Evolutionary conservation across 2,888 invertebrate genomes (phyloP), one percentile per base, ranked within the genome.

Genomic region (Thera obeliscata): DNA sequence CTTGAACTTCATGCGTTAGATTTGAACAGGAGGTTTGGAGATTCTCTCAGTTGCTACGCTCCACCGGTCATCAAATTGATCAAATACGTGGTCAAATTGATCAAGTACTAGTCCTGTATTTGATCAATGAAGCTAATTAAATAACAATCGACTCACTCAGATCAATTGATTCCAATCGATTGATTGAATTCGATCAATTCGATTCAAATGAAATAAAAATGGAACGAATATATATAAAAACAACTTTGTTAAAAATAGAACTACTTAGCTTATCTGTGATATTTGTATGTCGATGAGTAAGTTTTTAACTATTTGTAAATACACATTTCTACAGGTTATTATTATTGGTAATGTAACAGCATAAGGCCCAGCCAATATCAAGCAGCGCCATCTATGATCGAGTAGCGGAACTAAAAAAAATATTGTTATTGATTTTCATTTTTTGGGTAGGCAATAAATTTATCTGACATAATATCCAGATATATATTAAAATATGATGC

Each of bases 381-480:
- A 46, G 9, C 55, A 71, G 49, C 75, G 81, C 77, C 81, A 80
- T 78, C 80, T 80, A 66, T 70, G 38, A 56, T 22, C 36, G 59
- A 73, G 68, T 65, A 50, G 61, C 43, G 36, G 62, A 71, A 76
- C 68, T 64, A 38, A 4, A 8, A 0, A 22, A 41, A 46, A 11
- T 60, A 48, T 41, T 60, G 33, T 46, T 46, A 2, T 46, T 2
- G 9, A 3, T 3, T 5, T 46, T 2, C 9, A 46, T 46, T 2
- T 9, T 46, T 46, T 46, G 8, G 9, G 8, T 46, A 7, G 43
- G 2, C 9, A 9, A 2, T 1, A 46, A 2, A 9, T 2, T 46
- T 43, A 41, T n/a, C 22, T 22, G 22, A 41, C 5, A 41, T 41
- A 7, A 6, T 4, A 1, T 4, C 2, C 2, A 41, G 5, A 5